These are phyloP conservation scores for Picathartes gymnocephalus DNA, from an alignment of 2,113 vertebrate species.

Conservation along the genomic window DNA sequence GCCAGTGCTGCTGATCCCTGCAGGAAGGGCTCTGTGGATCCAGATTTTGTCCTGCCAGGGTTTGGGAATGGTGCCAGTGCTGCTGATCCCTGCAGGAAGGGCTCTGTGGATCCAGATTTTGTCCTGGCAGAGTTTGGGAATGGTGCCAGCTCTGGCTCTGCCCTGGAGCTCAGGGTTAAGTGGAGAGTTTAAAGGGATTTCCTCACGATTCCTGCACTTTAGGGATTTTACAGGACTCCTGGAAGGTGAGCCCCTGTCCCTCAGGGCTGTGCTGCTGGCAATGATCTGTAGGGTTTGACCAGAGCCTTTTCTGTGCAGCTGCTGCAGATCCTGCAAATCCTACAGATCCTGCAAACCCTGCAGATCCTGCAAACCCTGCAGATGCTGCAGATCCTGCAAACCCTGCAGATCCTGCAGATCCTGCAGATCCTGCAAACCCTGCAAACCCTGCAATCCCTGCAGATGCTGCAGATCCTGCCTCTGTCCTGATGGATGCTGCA, in stretches of 20 bases:
- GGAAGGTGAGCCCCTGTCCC: not conserved
- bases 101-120: not conserved
- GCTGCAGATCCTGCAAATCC: not conserved
- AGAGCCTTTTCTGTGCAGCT: not conserved
- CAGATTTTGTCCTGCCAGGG: not conserved
- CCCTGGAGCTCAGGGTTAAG: not conserved
- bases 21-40: too few species aligned
- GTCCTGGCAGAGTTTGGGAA: not conserved
- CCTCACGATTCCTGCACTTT: not conserved
- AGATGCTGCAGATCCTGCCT: not conserved
- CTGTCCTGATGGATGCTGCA: not conserved
- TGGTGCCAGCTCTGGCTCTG: not conserved
- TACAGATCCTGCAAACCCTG: not conserved
- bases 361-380: not conserved
- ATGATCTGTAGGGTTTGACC: not conserved
- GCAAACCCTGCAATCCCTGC: not conserved
- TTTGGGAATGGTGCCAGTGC: not conserved
- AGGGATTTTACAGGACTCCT: not conserved
- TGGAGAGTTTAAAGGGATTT: not conserved
- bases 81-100: not conserved
- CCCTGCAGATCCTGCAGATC: not conserved
- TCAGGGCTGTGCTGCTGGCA: not conserved
- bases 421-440: not conserved
- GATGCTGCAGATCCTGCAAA: not conserved
- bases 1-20: too few species aligned